phyloP scores from a whole-genome alignment of 2,888 invertebrate genomes.

The Deroplatys truncata region DNA sequence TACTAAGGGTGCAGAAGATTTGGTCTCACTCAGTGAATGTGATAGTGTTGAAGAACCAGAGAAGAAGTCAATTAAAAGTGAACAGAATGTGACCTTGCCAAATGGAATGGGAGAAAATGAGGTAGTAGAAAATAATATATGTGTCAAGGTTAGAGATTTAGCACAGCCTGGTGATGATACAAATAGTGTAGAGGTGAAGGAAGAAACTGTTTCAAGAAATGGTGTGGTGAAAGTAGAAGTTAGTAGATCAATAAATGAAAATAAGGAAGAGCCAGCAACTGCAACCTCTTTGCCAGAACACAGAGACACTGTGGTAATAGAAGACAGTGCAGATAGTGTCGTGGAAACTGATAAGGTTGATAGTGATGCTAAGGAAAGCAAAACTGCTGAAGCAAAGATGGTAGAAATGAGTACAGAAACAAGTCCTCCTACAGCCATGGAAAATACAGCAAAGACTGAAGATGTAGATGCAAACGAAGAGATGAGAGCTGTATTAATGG shows the following conservation, averaged over 20 bases:
- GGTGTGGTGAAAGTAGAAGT: background rate
- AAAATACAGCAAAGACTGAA: constrained; percentile 29
- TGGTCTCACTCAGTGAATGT: background rate
- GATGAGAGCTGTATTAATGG: constrained; percentile 42
- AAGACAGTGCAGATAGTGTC: background rate
- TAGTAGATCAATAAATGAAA: no score
- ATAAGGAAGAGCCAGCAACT: background rate
- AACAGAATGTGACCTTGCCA: background rate
- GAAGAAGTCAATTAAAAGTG: background rate
- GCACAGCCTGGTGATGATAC: background rate
- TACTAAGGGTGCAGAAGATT: background rate
- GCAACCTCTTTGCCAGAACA: background rate
- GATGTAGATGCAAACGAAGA: constrained; percentile 28
- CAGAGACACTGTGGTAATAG: background rate
- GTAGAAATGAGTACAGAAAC: constrained; percentile 31
- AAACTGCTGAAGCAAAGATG: constrained; percentile 30
- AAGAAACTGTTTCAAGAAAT: background rate
- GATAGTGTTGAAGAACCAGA: background rate
- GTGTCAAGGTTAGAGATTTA: background rate
- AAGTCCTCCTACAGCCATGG: constrained; percentile 16
- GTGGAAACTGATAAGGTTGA: background rate
- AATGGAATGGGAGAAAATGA: background rate
- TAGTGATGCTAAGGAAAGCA: background rate
- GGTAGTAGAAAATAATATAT: background rate
- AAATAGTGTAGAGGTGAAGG: background rate